Evolutionary conservation across 37 sponge, comb jelly and placozoan genomes (phyloP).

Genomic region (Spongilla lacustris): DNA sequence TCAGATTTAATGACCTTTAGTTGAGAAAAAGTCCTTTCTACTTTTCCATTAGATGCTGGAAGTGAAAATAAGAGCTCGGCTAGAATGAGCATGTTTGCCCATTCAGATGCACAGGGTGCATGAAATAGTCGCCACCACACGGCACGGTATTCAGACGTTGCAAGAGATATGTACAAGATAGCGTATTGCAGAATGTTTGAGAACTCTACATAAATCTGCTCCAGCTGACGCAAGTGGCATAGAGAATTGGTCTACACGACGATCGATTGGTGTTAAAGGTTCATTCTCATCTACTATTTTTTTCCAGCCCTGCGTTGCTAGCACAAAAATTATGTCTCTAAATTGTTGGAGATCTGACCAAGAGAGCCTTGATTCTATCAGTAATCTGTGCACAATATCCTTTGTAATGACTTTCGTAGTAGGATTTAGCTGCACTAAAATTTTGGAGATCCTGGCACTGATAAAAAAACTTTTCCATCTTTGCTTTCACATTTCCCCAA

Average conservation of each 20-base stretch:
- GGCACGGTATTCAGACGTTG: slow-evolving; percentile 27
- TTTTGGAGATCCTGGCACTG: slow-evolving; percentile 1
- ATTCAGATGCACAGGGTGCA: slow-evolving; percentile 38
- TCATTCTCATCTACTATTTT: neutral
- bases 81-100: slow-evolving; percentile 13
- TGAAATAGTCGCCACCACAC: slow-evolving; percentile 51
- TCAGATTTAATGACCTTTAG: slow-evolving; percentile 26
- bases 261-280: slow-evolving; percentile 1
- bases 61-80: slow-evolving; percentile 12
- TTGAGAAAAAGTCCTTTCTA: slow-evolving; percentile 34
- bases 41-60: slow-evolving; percentile 33
- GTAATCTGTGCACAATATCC: slow-evolving; percentile 8
- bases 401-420: slow-evolving; percentile 13
- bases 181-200: slow-evolving; percentile 5
- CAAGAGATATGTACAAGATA: slow-evolving; percentile 4
- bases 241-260: neutral
- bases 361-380: slow-evolving; percentile 8
- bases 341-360: slow-evolving; percentile 29
- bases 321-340: slow-evolving; percentile 22
- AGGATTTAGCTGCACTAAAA: slow-evolving; percentile 7
- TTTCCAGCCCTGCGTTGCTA: slow-evolving; percentile 29
- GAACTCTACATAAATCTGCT: slow-evolving; percentile 9
- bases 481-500: neutral
- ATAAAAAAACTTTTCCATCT: slow-evolving; percentile 10
- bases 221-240: slow-evolving; percentile 31